Percentiles rank a stretch among this genome's conserved stretches.
Conservation (phyloP, 2,113 vertebrate species). For the Odontophorus gujanensis region DNA sequence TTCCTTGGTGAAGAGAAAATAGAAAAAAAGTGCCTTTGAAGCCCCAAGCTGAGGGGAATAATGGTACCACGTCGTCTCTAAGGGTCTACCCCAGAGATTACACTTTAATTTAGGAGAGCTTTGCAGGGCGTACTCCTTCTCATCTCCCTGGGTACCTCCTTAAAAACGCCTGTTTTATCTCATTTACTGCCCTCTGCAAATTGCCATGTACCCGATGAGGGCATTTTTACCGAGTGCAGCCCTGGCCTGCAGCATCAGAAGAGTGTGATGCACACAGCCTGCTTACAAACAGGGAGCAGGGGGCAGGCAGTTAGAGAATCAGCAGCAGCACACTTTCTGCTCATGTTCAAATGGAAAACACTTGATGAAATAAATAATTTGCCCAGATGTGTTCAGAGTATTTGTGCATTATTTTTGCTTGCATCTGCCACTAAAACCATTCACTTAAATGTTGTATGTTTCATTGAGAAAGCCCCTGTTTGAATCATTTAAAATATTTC, state of each 20-base stretch:
- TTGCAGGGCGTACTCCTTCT: constrained; percentile 7
- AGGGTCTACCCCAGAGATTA: constrained; percentile 52
- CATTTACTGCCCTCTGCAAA: neutral
- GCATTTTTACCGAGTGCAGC: neutral
- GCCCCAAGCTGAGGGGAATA: constrained; percentile 65
- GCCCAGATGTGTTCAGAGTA: neutral
- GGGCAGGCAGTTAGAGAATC: neutral
- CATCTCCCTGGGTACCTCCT: neutral
- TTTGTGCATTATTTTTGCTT: neutral
- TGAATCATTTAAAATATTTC: neutral
- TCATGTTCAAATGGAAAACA: neutral
- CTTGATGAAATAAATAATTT: neutral
- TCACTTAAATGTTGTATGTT: neutral
- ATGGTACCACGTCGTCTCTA: constrained; percentile 38
- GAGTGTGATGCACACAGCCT: neutral
- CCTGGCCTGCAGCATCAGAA: neutral
- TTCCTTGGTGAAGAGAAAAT: constrained; percentile 5
- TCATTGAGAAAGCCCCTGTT: neutral
- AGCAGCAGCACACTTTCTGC: neutral
- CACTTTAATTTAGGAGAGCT: constrained; percentile 52
- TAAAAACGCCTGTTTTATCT: constrained; percentile 6
- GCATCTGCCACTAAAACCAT: accelerated
- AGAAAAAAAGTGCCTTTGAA: constrained; percentile 47
- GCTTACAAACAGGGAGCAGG: neutral
- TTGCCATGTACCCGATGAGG: accelerated